Evolutionary conservation across 2,113 vertebrate genomes (phyloP).

Genomic region (Mobula hypostoma): DNA sequence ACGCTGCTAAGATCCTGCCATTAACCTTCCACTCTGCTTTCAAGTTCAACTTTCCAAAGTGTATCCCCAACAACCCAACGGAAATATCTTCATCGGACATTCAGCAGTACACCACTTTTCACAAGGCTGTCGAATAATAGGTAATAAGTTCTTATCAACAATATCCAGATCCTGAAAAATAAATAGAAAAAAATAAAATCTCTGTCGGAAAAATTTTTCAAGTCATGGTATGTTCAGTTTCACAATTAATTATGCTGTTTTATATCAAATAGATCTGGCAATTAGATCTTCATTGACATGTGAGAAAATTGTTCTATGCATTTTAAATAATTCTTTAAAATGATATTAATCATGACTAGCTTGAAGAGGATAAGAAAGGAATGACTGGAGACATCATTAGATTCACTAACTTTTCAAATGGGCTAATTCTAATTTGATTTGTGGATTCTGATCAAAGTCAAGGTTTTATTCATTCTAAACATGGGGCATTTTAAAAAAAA

Average conservation of each 20-base stretch:
- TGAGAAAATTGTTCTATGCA: not conserved
- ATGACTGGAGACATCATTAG: constrained; percentile 7
- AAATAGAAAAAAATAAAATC: no score
- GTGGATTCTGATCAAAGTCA: not conserved
- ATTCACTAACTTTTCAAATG: not conserved
- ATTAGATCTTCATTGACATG: not conserved
- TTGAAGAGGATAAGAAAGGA: not conserved
- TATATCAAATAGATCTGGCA: not conserved
- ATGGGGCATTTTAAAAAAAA: not conserved
- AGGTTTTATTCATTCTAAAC: constrained; percentile 19
- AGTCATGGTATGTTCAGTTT: not conserved
- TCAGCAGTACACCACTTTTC: no score
- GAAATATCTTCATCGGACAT: no score
- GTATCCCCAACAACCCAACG: no score
- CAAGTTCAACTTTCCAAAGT: no score
- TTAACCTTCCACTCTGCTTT: no score
- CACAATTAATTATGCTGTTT: not conserved
- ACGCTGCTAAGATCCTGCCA: no score
- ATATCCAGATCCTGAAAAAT: no score
- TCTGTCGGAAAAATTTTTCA: not conserved
- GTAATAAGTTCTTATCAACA: no score
- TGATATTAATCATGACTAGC: not conserved
- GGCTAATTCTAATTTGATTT: not conserved
- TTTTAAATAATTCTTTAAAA: not conserved
- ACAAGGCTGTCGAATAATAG: no score